These are phyloP conservation scores for Habroteleia sp. DNA, from an alignment of 2,888 invertebrate species.

Conservation along the genomic window DNA sequence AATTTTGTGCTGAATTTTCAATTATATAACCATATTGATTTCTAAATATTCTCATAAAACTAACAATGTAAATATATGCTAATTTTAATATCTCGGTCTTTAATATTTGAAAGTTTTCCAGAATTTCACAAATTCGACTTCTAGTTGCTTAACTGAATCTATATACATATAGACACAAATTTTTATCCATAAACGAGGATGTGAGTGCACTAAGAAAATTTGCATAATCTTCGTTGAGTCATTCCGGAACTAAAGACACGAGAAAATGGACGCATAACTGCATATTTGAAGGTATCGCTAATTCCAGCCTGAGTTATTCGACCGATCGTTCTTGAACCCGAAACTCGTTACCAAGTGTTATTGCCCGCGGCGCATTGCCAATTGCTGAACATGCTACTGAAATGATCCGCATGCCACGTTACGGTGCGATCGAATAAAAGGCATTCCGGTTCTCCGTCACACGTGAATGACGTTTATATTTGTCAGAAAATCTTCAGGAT, in stretches of 20 bases:
- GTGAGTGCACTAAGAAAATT: not conserved
- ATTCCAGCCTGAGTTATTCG: no score
- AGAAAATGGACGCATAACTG: slow-evolving; percentile 38
- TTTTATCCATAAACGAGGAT: not conserved
- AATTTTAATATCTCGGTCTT: no score
- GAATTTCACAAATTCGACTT: no score
- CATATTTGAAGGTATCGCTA: slow-evolving; percentile 14
- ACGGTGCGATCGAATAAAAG: slow-evolving; percentile 23
- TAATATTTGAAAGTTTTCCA: no score
- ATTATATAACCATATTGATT: no score
- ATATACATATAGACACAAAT: no score
- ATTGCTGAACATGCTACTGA: slow-evolving; percentile 37
- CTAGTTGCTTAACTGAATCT: no score
- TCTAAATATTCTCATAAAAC: no score
- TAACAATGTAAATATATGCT: no score
- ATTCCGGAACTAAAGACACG: slow-evolving; percentile 39
- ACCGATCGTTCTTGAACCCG: slow-evolving; percentile 50
- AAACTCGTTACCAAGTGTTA: slow-evolving; percentile 33
- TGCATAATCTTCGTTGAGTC: slow-evolving; percentile 42
- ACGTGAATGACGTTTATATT: slow-evolving; percentile 13
- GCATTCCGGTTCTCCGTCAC: slow-evolving; percentile 13
- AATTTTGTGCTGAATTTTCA: no score
- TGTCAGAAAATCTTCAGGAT: not conserved
- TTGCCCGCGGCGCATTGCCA: slow-evolving; percentile 46
- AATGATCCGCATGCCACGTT: slow-evolving; percentile 34